Conservation (phyloP, 2,888 invertebrate species). For the Xylota segnis region DNA sequence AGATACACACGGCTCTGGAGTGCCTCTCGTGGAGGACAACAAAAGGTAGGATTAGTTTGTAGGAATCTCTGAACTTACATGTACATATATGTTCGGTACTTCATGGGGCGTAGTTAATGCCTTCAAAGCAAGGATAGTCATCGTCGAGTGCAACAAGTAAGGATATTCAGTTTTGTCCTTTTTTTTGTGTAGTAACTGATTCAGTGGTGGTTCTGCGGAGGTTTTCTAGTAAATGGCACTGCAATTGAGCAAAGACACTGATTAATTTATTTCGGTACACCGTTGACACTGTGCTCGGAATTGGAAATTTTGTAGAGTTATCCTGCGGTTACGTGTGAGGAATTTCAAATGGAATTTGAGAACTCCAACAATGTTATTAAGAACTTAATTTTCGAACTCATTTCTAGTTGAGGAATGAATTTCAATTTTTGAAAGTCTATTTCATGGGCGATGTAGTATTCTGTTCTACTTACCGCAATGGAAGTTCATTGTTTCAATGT, state of each 20-base stretch:
- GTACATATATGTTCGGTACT: not conserved
- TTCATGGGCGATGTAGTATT: not conserved
- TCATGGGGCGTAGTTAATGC: not conserved
- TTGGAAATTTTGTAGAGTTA: not conserved
- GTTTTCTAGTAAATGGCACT: not conserved
- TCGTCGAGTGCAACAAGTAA: slow-evolving; percentile 19
- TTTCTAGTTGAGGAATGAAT: not conserved
- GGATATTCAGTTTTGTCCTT: not conserved
- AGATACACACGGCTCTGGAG: slow-evolving; percentile 3
- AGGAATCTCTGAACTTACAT: slow-evolving; percentile 8
- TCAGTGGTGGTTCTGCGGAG: not conserved
- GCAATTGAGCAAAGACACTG: slow-evolving; percentile 16
- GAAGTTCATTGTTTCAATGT: not conserved
- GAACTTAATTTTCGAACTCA: not conserved
- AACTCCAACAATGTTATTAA: not conserved
- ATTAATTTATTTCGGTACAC: slow-evolving; percentile 45
- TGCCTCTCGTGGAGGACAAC: not conserved
- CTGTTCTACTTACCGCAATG: not conserved
- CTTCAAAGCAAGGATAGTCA: not conserved
- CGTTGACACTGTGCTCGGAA: slow-evolving; percentile 33
- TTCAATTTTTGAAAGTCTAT: not conserved
- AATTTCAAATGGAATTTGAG: not conserved
- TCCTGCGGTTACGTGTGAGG: not conserved
- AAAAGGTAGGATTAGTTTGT: not conserved
- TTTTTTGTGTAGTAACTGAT: not conserved